phyloP scores from a whole-genome alignment of 2,888 invertebrate genomes.

The Spilarctia lutea region DNA sequence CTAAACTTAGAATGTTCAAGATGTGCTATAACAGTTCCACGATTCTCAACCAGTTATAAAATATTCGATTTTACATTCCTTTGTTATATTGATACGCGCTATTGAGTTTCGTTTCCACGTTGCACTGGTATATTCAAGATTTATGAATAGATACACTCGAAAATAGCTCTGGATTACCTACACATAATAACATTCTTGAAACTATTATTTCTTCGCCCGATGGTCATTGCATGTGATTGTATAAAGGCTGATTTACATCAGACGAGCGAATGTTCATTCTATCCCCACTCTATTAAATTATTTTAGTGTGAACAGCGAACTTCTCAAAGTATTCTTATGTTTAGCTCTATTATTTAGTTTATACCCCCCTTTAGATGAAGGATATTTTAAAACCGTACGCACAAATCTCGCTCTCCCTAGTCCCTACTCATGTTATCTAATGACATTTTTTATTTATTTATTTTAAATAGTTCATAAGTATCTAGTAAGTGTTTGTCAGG shows the following conservation, averaged over 20 bases:
- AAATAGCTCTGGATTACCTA: constrained; percentile 47
- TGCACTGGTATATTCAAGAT: constrained; percentile 47
- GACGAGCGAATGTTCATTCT: too few species aligned
- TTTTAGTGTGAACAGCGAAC: too few species aligned
- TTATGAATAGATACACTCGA: constrained; percentile 43
- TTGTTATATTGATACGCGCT: constrained; percentile 22
- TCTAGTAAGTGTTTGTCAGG: neutral
- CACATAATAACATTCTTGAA: constrained; percentile 25
- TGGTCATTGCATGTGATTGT: constrained; percentile 9
- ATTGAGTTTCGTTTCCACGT: constrained; percentile 42
- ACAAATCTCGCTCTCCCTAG: neutral
- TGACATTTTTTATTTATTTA: neutral
- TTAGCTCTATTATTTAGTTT: too few species aligned
- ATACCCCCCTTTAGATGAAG: too few species aligned
- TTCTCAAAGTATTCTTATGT: too few species aligned
- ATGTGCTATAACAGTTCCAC: neutral
- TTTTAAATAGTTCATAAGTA: neutral
- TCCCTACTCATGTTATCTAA: neutral
- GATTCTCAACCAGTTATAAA: constrained; percentile 8
- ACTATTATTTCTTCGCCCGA: constrained; percentile 21
- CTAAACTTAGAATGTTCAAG: neutral
- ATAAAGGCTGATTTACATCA: too few species aligned
- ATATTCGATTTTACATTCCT: constrained; percentile 9
- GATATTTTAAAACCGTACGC: neutral
- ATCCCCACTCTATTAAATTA: too few species aligned